Evolutionary conservation across 2,797 vertebrate genomes (phyloP).

Genomic region (Bothrops alternatus): DNA sequence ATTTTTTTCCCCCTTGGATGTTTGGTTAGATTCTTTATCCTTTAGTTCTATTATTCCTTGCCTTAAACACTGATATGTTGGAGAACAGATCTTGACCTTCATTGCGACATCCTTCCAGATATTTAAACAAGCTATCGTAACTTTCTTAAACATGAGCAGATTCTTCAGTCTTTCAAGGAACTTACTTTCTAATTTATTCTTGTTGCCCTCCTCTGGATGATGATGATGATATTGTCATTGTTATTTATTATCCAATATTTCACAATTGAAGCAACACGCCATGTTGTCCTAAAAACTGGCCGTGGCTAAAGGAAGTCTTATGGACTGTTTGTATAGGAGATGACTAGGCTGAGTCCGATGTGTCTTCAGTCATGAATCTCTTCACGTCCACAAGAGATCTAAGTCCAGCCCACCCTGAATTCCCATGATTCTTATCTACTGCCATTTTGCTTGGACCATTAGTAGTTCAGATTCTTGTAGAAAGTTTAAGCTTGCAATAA

Average conservation of each 20-base stretch:
- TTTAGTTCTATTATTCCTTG: background rate
- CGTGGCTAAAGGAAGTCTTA: background rate
- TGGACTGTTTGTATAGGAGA: background rate
- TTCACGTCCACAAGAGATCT: background rate
- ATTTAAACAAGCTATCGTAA: background rate
- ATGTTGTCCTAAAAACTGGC: background rate
- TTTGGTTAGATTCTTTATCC: background rate
- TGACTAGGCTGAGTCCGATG: background rate
- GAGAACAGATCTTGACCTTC: background rate
- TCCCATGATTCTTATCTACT: background rate
- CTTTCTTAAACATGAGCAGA: background rate
- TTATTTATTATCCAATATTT: background rate
- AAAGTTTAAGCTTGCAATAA: background rate
- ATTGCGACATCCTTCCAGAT: background rate
- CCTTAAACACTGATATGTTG: background rate
- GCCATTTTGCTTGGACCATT: background rate
- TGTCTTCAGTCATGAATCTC: background rate
- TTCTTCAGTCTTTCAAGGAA: background rate
- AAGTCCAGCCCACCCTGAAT: background rate
- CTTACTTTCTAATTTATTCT: background rate
- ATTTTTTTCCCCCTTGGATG: background rate
- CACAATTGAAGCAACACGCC: background rate
- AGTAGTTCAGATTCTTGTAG: background rate
- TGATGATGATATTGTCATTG: background rate
- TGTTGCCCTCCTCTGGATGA: background rate